Conservation (phyloP, 2,797 vertebrate species). For the Orestias chungarensis region DNA sequence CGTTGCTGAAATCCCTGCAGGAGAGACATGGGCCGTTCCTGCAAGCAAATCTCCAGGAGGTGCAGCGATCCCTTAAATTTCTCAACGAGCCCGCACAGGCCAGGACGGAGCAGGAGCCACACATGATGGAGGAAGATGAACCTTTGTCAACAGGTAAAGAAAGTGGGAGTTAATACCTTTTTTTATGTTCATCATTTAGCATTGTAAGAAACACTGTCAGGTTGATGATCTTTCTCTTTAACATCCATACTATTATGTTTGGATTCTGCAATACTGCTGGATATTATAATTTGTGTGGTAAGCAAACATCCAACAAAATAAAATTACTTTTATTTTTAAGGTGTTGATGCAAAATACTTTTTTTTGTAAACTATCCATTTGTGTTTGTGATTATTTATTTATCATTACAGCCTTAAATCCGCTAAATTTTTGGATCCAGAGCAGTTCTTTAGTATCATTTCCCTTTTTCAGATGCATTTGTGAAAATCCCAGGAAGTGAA, state of each 20-base stretch:
- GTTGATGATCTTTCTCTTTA: neutral
- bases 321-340: too few species aligned
- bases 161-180: neutral
- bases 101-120: constrained; percentile 6
- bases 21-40: constrained; percentile 70
- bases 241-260: neutral
- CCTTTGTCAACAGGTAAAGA: constrained; percentile 10
- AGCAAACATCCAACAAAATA: neutral
- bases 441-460: constrained; percentile 5
- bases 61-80: constrained; percentile 42
- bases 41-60: constrained; percentile 60
- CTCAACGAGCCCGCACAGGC: neutral
- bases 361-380: neutral
- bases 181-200: neutral
- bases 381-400: neutral
- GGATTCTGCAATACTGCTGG: neutral
- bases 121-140: constrained; percentile 10
- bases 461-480: constrained; percentile 34
- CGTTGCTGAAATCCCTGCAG: constrained; percentile 63
- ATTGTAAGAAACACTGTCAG: neutral
- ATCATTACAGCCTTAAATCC: neutral
- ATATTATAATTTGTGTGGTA: neutral
- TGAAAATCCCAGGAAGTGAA: constrained; percentile 43
- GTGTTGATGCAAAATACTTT: too few species aligned
- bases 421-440: neutral